phyloP scores from a whole-genome alignment of 2,113 vertebrate genomes.

The Varanus salvator region DNA sequence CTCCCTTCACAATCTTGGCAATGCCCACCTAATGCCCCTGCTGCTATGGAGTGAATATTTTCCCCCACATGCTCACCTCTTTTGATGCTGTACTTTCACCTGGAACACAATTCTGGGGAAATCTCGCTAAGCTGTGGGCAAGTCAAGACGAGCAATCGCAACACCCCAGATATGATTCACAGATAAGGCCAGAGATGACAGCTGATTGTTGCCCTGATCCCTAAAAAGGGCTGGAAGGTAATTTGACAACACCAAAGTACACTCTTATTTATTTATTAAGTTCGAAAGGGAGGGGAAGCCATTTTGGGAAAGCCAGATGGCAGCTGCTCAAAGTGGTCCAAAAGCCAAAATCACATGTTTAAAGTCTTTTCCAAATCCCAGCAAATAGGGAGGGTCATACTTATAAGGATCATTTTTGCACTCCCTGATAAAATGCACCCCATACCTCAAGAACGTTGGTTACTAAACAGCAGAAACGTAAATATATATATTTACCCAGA shows the following conservation, averaged over 20 bases:
- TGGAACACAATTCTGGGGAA: slow-evolving; percentile 30
- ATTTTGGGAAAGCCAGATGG: not conserved
- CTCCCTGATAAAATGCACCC: too few species aligned
- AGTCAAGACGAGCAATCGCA: slow-evolving; percentile 56
- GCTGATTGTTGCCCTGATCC: not conserved
- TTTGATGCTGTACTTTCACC: slow-evolving; percentile 8
- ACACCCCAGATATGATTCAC: slow-evolving; percentile 24
- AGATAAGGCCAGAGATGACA: slow-evolving; percentile 10
- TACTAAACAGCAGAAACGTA: not conserved
- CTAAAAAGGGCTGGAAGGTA: not conserved
- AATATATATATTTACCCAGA: not conserved
- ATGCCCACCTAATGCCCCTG: not conserved
- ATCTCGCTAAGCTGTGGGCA: slow-evolving; percentile 49
- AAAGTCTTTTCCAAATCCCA: not conserved
- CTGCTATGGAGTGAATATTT: not conserved
- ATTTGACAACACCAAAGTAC: not conserved
- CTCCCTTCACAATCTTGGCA: not conserved
- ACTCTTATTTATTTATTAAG: not conserved
- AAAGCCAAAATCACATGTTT: not conserved
- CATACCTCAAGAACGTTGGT: too few species aligned
- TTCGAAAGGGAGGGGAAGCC: not conserved
- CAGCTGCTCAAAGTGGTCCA: not conserved
- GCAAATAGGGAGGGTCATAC: not conserved
- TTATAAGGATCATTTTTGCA: not conserved
- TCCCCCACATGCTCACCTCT: not conserved